These are phyloP conservation scores for Spodoptera littoralis DNA, from an alignment of 2,888 invertebrate genomes.

Conservation along the genomic window DNA sequence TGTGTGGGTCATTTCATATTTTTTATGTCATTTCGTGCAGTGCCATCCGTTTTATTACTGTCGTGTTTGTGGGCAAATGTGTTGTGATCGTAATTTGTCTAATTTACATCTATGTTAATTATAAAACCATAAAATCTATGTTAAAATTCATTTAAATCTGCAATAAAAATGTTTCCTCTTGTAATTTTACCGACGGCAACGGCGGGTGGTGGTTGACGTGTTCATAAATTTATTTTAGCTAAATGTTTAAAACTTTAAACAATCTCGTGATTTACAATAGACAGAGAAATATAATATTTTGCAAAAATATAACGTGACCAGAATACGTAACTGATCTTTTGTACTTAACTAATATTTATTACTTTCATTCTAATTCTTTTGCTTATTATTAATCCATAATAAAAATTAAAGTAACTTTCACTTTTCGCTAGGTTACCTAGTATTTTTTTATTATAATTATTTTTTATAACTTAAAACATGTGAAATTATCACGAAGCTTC, in stretches of 20 bases:
- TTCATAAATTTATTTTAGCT: neutral
- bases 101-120: conserved; percentile 60
- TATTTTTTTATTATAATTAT: no score
- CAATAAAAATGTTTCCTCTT: conserved; percentile 33
- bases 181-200: conserved; percentile 51
- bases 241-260: no score
- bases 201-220: conserved; percentile 11
- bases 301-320: no score
- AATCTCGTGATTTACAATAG: no score
- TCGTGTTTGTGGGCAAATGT: conserved; percentile 48
- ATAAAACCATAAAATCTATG: conserved; percentile 54
- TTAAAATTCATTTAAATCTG: conserved; percentile 48
- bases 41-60: conserved; percentile 57
- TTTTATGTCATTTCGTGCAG: conserved; percentile 56
- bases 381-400: no score
- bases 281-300: no score
- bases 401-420: no score
- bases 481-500: conserved; percentile 21
- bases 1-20: conserved; percentile 57
- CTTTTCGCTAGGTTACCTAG: no score
- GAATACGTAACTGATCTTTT: no score
- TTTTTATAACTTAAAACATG: conserved; percentile 16
- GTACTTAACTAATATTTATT: no score
- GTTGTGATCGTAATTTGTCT: conserved; percentile 50
- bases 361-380: no score